Conservation (phyloP, 2,797 vertebrate genomes). For the Linurgus olivaceus region DNA sequence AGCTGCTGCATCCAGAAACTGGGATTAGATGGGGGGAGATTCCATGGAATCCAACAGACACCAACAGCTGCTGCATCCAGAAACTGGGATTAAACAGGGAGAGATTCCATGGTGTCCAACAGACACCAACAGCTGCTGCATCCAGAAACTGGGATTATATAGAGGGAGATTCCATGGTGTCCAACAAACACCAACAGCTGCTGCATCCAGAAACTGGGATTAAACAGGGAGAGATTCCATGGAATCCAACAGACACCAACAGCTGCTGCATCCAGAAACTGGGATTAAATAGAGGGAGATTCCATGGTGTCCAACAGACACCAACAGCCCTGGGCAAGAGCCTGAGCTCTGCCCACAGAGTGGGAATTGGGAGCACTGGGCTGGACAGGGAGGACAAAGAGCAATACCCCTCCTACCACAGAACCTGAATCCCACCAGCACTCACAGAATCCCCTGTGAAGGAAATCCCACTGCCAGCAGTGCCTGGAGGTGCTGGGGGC, state of each 20-base stretch:
- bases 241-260: rapidly evolving
- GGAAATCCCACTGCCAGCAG: background rate
- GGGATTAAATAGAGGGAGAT: too few species aligned
- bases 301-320: too few species aligned
- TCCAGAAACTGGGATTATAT: too few species aligned
- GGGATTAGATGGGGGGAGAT: too few species aligned
- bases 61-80: too few species aligned
- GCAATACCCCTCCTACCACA: rapidly evolving
- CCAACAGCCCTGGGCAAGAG: background rate
- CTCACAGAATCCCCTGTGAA: background rate
- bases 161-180: too few species aligned
- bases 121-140: too few species aligned
- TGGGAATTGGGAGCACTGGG: background rate
- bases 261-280: too few species aligned
- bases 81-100: rapidly evolving
- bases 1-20: too few species aligned
- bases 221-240: rapidly evolving
- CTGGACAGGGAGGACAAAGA: background rate
- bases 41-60: rapidly evolving
- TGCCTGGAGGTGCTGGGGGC: background rate
- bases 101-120: too few species aligned
- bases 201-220: rapidly evolving
- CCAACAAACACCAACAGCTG: too few species aligned
- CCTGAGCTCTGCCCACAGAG: background rate
- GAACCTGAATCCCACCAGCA: background rate